Base-by-base conservation (phyloP, 2,888 invertebrate species). In the Eilema caniola region DNA sequence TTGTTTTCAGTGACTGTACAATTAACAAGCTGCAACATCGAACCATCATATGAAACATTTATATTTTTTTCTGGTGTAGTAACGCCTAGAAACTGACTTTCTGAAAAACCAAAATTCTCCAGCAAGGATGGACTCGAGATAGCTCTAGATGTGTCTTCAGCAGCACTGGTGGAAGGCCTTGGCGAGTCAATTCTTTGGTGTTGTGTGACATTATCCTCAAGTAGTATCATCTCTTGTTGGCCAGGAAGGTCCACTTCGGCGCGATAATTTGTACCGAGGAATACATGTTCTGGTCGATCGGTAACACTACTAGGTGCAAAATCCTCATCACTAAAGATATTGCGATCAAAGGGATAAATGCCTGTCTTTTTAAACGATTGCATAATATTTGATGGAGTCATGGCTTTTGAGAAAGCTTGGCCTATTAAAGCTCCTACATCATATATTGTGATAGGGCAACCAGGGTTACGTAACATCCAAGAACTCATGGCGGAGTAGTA, bases 51-150 rank as follows among this genome's bases (percentile, higher is more conserved):
- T 60, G 60, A 60, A 24, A 60, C 60, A 60, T 60, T 60, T 16
- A 60, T 28, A 60, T 60, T 60, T 60, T 60, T 60, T 25, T 33
- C 60, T 60, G 60, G 60, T 14, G 60, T 60, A 60, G 60, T 60
- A 25, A 60, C 28, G 28, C 60, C 60, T 60, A 60, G 60, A 28
- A 60, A 60, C 60, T 60, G 60, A 60, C 60, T n/a, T 53, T 53
- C 53, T 53, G 53, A 53, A 53, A 53, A 53, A 53, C 53, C 53
- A 53, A 53, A 20, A n/a, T 53, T 53, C 53, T 53, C 53, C 53
- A 53, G 53, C 53, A 53, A 53, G 53, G 53, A 53, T 53, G 53
- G 53, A 53, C 53, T 53, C 53, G 53, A 53, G 53, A 53, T 53
- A 53, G 53, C 53, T 53, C n/a, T 53, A 53, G 53, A 53, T 53